Conservation (phyloP, 2,888 invertebrate species). For the Ditula angustiorana region DNA sequence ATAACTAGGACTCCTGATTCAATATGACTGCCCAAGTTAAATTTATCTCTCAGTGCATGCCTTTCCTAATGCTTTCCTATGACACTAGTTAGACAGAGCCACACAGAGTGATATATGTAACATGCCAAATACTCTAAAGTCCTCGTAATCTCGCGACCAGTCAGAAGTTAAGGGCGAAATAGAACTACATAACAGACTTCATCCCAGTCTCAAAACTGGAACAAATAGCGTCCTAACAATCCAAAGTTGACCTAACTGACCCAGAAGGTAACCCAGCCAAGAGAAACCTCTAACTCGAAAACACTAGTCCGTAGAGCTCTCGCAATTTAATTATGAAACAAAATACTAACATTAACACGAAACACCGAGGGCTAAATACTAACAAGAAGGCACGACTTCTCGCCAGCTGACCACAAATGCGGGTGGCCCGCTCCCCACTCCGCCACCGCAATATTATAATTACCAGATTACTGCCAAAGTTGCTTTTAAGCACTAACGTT, state of each 20-base stretch:
- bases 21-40: too few relatives aligned
- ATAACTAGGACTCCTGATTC: too few relatives aligned
- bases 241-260: background rate
- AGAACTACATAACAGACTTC: too few relatives aligned
- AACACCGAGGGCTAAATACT: slow-evolving; percentile 6
- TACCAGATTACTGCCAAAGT: slow-evolving; percentile 22
- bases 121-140: too few relatives aligned
- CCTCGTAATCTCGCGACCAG: too few relatives aligned
- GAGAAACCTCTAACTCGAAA: background rate
- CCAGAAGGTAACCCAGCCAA: background rate
- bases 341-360: slow-evolving; percentile 20
- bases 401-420: slow-evolving; percentile 9
- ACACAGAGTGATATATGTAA: too few relatives aligned
- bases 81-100: too few relatives aligned
- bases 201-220: background rate
- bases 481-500: slow-evolving; percentile 4
- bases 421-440: too few relatives aligned
- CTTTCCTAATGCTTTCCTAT: too few relatives aligned
- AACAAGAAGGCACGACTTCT: slow-evolving; percentile 19
- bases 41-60: too few relatives aligned
- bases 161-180: too few relatives aligned
- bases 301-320: background rate
- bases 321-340: slow-evolving; percentile 22
- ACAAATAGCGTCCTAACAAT: too few relatives aligned
- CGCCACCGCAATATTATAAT: slow-evolving; percentile 27